A percentile compares a stretch with the other conserved stretches of the same genome.
Evolutionary conservation across 2,888 invertebrate species (phyloP).

Genomic region (Atherix ibis): DNA sequence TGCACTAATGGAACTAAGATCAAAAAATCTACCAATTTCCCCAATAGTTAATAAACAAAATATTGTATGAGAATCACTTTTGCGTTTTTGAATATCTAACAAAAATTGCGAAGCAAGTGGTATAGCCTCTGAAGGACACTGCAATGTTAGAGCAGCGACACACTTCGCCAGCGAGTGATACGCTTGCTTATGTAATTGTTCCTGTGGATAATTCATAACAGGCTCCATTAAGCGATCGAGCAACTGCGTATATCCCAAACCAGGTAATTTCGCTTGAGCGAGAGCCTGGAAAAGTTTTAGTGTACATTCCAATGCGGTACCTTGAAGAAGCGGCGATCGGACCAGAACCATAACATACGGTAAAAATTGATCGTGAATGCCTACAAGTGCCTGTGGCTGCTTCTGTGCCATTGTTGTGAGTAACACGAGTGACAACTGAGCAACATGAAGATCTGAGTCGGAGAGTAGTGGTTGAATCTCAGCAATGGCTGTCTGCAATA

Average conservation of each 20-base stretch:
- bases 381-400: constrained; percentile 61
- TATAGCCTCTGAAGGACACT: constrained; percentile 54
- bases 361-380: constrained; percentile 58
- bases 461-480: constrained; percentile 83
- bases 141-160: constrained; percentile 81
- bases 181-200: constrained; percentile 52
- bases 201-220: constrained; percentile 37
- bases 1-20: constrained; percentile 58
- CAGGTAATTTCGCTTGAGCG: constrained; percentile 64
- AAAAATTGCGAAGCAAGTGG: constrained; percentile 50
- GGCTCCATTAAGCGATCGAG: constrained; percentile 62
- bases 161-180: constrained; percentile 94
- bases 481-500: constrained; percentile 55
- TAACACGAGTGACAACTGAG: constrained; percentile 73
- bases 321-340: constrained; percentile 74
- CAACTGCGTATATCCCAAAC: constrained; percentile 67
- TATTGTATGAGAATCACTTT: constrained; percentile 68
- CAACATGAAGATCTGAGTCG: constrained; percentile 92
- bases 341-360: constrained; percentile 75
- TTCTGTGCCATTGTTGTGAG: constrained; percentile 67
- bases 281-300: constrained; percentile 86
- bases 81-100: constrained; percentile 52
- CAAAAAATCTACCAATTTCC: constrained; percentile 88
- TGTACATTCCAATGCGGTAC: constrained; percentile 80
- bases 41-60: constrained; percentile 91